Base-by-base conservation (phyloP, 23 tunicate genomes). In the Ascidia mentula region DNA sequence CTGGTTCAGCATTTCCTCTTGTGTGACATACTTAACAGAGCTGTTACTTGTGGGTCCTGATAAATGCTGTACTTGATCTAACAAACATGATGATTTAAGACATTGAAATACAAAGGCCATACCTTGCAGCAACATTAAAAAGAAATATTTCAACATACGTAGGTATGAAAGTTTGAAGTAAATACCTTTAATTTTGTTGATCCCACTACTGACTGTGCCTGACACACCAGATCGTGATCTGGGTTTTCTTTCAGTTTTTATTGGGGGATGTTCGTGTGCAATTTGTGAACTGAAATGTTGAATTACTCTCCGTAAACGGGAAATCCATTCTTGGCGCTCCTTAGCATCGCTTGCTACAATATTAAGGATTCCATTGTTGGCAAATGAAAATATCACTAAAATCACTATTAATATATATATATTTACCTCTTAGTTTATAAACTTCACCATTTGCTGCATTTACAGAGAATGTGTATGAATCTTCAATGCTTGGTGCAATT, bases 401-500 rank as follows among this genome's bases (percentile, higher is more conserved):
- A 42, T 15, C 15, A 42, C n/a, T n/a, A n/a, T n/a, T n/a, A n/a
- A n/a, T n/a, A n/a, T n/a, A n/a, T n/a, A n/a, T n/a, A n/a, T n/a
- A n/a, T n/a, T n/a, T 28, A 92, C 97, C 97, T 84, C 93, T 69
- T 59, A 93, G 69, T 69, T 88, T 93, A 75, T 93, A 93, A 39
- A 93, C 93, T 80, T 93, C 98, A 0, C 98, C 89, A 76, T 88
- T 93, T 38, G 98, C 75, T 18, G 98, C 86, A 80, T 93, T 93
- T 7, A 93, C 98, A 32, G 89, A 75, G 46, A 93, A 93, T 2
- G 98, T 88, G n/a, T 30, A 84, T 0, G 88, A 86, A 76, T 93
- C 98, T 34, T 93, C 98, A 34, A 24, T 88, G 46, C 98, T 93
- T 22, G 98, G 98, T 59, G 98, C 88, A 39, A 93, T 84, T 0